Conservation (phyloP, 2,797 vertebrate genomes). For the Siniperca obscura region DNA sequence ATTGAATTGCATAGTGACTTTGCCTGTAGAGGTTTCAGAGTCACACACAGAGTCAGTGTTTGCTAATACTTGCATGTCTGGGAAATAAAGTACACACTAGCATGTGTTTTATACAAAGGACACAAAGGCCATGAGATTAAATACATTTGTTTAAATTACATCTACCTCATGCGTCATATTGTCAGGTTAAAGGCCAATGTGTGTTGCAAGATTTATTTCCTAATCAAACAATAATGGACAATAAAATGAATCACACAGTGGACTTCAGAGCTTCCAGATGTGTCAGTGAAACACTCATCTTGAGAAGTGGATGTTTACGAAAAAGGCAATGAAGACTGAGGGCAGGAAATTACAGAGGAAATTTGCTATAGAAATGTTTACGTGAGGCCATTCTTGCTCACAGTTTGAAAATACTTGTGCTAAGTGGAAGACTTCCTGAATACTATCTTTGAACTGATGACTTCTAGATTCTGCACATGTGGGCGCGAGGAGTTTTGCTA, state of each 20-base stretch:
- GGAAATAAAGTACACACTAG: slow-evolving; percentile 23
- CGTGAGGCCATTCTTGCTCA: slow-evolving; percentile 23
- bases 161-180: neutral
- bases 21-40: neutral
- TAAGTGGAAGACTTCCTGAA: slow-evolving; percentile 53
- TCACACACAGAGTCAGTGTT: neutral
- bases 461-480: slow-evolving; percentile 8
- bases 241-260: neutral
- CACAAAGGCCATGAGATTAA: neutral
- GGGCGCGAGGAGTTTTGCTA: neutral
- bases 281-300: slow-evolving; percentile 14
- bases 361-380: slow-evolving; percentile 63
- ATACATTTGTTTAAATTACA: slow-evolving; percentile 20
- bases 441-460: slow-evolving; percentile 38
- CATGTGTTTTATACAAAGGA: slow-evolving; percentile 16
- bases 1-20: neutral
- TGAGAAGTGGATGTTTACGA: slow-evolving; percentile 41
- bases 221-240: slow-evolving; percentile 2
- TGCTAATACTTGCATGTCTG: slow-evolving; percentile 3
- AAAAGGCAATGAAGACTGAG: slow-evolving; percentile 6
- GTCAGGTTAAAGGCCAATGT: neutral
- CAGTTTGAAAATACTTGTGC: slow-evolving; percentile 15
- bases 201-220: slow-evolving; percentile 31
- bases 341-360: slow-evolving; percentile 65
- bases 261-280: slow-evolving; percentile 18